A percentile compares a stretch with the other conserved stretches of the same genome.
Conservation (phyloP, 53 echinoderm and acorn worm species). For the Patiria pectinifera region DNA sequence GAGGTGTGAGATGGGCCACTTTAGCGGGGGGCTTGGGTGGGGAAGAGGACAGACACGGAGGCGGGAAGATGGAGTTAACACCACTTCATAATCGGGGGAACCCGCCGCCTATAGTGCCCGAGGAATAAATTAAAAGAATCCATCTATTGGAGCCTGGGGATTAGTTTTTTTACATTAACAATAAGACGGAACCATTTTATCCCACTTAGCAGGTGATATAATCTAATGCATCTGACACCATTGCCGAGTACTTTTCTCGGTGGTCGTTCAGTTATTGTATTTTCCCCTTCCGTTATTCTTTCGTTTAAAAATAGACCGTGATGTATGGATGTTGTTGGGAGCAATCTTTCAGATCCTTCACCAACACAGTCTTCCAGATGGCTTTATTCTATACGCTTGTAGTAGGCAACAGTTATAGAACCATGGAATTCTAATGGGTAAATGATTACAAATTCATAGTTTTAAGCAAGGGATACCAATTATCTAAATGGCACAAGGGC, state of each 20-base stretch:
- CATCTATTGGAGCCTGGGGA: not conserved
- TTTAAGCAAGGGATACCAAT: no score
- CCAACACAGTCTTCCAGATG: no score
- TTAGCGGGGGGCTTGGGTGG: constrained; percentile 3
- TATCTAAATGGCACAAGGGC: no score
- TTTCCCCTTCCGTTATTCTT: not conserved
- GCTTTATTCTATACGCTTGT: no score
- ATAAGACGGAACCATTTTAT: constrained; percentile 19
- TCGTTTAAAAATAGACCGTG: no score
- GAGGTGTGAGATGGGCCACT: constrained; percentile 34
- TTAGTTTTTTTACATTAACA: not conserved
- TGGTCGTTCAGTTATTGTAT: not conserved
- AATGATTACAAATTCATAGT: no score
- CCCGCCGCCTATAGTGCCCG: not conserved
- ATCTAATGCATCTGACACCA: constrained; percentile 44
- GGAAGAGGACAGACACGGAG: not conserved
- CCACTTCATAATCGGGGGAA: not conserved
- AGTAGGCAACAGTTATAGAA: no score
- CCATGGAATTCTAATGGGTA: no score
- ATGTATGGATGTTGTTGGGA: no score
- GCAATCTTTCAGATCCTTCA: no score
- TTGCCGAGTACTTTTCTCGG: constrained; percentile 1
- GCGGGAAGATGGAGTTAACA: not conserved
- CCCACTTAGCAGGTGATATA: constrained; percentile 43
- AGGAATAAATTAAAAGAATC: not conserved